phyloP scores from a whole-genome alignment of 2,888 invertebrate genomes.

The Tiphia femorata region DNA sequence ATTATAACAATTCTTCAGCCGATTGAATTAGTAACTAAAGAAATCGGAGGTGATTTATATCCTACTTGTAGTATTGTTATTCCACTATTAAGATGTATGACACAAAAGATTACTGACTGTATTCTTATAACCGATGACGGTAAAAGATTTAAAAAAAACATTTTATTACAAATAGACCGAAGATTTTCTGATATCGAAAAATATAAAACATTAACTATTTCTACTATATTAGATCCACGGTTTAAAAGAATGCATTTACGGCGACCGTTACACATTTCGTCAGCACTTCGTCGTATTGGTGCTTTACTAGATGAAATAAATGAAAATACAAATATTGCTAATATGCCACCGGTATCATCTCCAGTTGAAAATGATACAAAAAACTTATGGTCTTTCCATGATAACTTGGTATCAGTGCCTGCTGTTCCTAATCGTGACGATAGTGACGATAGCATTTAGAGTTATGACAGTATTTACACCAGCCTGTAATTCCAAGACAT shows the following conservation, averaged over 20 bases:
- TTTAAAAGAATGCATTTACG: slow-evolving; percentile 17
- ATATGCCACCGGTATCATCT: too few species aligned
- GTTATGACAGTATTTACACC: slow-evolving; percentile 22
- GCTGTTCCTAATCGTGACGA: background rate
- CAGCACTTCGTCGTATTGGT: slow-evolving; percentile 9
- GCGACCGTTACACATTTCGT: background rate
- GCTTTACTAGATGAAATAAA: background rate
- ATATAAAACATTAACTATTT: background rate
- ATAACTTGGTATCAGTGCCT: slow-evolving; percentile 3
- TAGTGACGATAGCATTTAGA: slow-evolving; percentile 9
- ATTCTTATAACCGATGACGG: slow-evolving; percentile 1
- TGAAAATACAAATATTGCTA: background rate
- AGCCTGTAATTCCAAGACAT: slow-evolving; percentile 14
- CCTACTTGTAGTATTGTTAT: slow-evolving; percentile 12
- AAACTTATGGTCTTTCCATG: slow-evolving; percentile 9
- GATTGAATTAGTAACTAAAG: slow-evolving; percentile 1
- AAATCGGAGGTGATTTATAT: slow-evolving; percentile 2
- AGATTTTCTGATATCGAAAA: slow-evolving; percentile 5
- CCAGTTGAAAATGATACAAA: background rate
- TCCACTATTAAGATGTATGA: slow-evolving; percentile 8
- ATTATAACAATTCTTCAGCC: background rate
- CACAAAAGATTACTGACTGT: background rate
- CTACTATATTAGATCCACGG: slow-evolving; percentile 14
- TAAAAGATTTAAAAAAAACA: background rate
- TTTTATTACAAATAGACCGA: slow-evolving; percentile 2